Evolutionary conservation across 53 echinoderm and acorn worm genomes (phyloP).

Genomic region (Mesocentrotus franciscanus): DNA sequence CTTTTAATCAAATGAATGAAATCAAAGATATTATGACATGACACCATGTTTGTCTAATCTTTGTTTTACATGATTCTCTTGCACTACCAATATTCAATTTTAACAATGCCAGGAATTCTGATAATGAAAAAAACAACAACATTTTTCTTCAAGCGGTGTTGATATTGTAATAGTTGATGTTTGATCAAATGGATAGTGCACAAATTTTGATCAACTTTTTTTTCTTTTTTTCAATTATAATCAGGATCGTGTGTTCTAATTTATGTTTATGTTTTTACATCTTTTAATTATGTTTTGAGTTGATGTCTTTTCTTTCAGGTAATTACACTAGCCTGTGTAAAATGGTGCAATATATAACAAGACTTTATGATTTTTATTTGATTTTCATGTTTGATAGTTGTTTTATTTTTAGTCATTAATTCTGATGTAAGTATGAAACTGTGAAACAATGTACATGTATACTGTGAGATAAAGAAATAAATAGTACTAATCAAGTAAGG

Average conservation of each 20-base stretch:
- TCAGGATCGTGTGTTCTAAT: neutral
- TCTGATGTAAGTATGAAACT: neutral
- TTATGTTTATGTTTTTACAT: neutral
- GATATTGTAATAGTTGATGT: neutral
- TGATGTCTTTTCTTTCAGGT: neutral
- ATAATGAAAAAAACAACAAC: too few species aligned
- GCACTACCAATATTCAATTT: neutral
- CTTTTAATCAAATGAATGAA: neutral
- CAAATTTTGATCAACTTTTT: too few species aligned
- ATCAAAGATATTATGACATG: neutral
- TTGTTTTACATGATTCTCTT: neutral
- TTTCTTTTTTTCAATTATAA: neutral
- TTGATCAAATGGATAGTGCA: neutral
- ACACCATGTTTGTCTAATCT: neutral
- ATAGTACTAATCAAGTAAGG: neutral
- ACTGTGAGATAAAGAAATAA: neutral
- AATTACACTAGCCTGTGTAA: neutral
- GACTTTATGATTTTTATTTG: neutral
- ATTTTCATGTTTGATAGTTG: neutral
- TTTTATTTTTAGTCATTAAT: neutral
- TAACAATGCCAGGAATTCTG: too few species aligned
- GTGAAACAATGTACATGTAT: neutral
- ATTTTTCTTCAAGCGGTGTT: neutral
- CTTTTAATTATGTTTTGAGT: neutral
- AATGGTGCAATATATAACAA: slow-evolving; percentile 1